phyloP scores from a whole-genome alignment of 2,797 vertebrate species.

The Salmo trutta region DNA sequence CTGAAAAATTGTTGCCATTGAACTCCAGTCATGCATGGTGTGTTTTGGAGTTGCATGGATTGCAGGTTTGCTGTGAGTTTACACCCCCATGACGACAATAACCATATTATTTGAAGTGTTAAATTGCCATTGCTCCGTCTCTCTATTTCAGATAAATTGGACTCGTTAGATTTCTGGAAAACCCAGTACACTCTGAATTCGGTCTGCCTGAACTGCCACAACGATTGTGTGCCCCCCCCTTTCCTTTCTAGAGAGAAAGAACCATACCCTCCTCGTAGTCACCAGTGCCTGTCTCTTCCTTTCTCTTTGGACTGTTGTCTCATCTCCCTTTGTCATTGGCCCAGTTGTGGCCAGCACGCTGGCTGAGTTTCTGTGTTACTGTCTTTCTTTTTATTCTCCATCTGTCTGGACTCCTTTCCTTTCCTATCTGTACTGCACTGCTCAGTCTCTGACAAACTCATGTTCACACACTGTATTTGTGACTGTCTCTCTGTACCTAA shows the following conservation, averaged over 20 bases:
- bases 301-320: slow-evolving; percentile 2
- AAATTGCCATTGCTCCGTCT: slow-evolving; percentile 19
- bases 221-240: not conserved
- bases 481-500: slow-evolving; percentile 25
- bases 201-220: slow-evolving; percentile 23
- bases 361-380: slow-evolving; percentile 33
- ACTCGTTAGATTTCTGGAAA: slow-evolving; percentile 30
- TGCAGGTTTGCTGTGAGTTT: slow-evolving; percentile 12
- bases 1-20: too few relatives aligned
- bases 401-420: not conserved
- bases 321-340: slow-evolving; percentile 13
- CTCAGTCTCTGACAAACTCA: not conserved
- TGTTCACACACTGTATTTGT: slow-evolving; percentile 17
- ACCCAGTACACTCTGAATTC: slow-evolving; percentile 20
- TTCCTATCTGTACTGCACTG: not conserved
- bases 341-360: slow-evolving; percentile 17
- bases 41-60: slow-evolving; percentile 13
- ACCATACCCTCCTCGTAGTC: not conserved
- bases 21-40: not conserved
- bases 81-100: slow-evolving; percentile 1
- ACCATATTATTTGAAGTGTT: slow-evolving; percentile 4
- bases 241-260: slow-evolving; percentile 11
- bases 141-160: slow-evolving; percentile 42
- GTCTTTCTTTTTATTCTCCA: slow-evolving; percentile 17
- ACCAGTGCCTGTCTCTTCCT: slow-evolving; percentile 10